Percentiles rank a stretch among this genome's conserved stretches.
Evolutionary conservation across 2,888 invertebrate genomes (phyloP).

Genomic region (Dioctria linearis): DNA sequence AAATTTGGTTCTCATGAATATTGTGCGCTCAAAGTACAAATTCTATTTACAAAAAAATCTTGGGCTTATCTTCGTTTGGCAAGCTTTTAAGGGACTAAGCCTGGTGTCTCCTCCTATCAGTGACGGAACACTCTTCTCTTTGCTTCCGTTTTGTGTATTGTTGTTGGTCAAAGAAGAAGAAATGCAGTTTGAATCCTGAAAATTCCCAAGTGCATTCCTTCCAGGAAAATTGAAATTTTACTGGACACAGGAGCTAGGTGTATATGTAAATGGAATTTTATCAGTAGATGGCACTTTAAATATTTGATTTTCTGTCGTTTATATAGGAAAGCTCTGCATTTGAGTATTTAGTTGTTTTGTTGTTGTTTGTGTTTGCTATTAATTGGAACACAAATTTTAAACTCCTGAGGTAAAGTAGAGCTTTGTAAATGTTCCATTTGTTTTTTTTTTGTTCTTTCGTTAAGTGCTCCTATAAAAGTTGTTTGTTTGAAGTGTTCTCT

Average conservation of each 20-base stretch:
- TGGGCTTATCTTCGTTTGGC: constrained; percentile 30
- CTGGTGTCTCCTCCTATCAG: constrained; percentile 21
- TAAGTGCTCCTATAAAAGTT: too few species aligned
- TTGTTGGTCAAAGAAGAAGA: background rate
- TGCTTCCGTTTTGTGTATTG: background rate
- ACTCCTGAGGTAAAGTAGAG: too few species aligned
- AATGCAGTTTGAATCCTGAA: background rate
- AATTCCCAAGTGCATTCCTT: constrained; percentile 16
- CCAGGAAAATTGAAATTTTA: constrained; percentile 4
- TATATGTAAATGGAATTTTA: background rate
- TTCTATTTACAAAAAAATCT: background rate
- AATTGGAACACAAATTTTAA: too few species aligned
- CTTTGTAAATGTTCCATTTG: too few species aligned
- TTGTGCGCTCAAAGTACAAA: background rate
- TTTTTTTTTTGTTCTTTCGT: too few species aligned
- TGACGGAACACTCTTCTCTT: background rate
- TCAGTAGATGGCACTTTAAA: constrained; percentile 1
- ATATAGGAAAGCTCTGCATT: too few species aligned
- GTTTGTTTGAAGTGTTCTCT: too few species aligned
- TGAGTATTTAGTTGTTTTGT: too few species aligned
- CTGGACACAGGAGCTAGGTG: background rate
- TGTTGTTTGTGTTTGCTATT: too few species aligned
- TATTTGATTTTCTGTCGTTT: background rate
- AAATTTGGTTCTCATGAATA: background rate
- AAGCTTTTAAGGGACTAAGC: constrained; percentile 13